These are phyloP conservation scores for Tetrax tetrax DNA, from an alignment of 2,113 vertebrate species.

Conservation along the genomic window DNA sequence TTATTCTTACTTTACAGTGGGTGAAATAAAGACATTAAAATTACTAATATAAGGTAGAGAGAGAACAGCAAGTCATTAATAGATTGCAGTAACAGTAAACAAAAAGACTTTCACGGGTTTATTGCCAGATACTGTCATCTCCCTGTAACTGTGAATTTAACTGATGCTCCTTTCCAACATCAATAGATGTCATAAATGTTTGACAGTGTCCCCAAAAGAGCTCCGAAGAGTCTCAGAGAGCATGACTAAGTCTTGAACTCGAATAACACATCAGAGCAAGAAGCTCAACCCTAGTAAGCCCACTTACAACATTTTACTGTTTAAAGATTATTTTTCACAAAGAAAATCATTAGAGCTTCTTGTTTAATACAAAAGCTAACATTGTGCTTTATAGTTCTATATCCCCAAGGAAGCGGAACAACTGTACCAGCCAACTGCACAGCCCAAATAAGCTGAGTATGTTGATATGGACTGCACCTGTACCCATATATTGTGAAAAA, in stretches of 20 bases:
- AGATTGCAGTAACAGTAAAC: background rate
- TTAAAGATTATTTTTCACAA: slow-evolving; percentile 12
- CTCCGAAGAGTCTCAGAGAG: background rate
- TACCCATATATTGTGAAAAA: background rate
- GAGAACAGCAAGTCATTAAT: background rate
- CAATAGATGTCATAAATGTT: background rate
- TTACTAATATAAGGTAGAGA: background rate
- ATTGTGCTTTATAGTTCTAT: background rate
- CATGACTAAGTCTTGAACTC: background rate
- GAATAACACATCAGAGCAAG: background rate
- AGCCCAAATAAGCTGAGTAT: background rate
- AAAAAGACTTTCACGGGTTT: background rate
- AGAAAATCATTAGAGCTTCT: background rate
- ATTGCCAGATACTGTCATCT: background rate
- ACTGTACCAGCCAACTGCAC: background rate
- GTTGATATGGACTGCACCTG: background rate
- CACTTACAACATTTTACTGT: background rate
- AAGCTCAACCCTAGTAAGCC: background rate
- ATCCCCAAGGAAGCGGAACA: background rate
- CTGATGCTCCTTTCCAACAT: background rate
- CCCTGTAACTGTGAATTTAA: background rate
- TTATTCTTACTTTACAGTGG: background rate
- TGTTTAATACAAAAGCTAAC: slow-evolving; percentile 27
- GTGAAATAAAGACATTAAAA: background rate
- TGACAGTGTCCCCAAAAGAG: background rate